A percentile compares a stretch with the other conserved stretches of the same genome.
These are phyloP conservation scores for Leucophenga varia DNA, from an alignment of 1,140 invertebrate genomes.

Conservation along the genomic window DNA sequence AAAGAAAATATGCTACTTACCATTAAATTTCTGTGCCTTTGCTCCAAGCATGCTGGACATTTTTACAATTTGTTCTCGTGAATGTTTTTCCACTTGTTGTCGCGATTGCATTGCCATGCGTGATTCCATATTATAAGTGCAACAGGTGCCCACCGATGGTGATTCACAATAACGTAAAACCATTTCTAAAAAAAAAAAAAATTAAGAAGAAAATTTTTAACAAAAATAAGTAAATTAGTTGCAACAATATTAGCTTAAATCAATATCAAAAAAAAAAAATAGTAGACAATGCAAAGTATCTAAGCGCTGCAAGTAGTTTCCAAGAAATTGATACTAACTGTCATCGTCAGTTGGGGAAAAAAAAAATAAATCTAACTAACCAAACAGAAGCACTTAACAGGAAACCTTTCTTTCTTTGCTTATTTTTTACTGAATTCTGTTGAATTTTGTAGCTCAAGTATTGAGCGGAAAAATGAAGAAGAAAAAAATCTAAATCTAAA, in stretches of 20 bases:
- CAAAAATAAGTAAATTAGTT: neutral
- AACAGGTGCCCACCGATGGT: constrained; percentile 50
- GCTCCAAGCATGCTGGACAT: constrained; percentile 56
- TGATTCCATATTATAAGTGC: constrained; percentile 52
- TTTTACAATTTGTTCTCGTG: constrained; percentile 55
- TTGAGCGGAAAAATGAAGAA: constrained; percentile 6
- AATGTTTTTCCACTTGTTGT: constrained; percentile 45
- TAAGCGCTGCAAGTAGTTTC: no score
- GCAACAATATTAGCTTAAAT: neutral
- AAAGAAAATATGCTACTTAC: no score
- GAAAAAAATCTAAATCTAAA: neutral
- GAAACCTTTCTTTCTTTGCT: constrained; percentile 2
- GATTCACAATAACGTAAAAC: constrained; percentile 51
- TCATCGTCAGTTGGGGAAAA: neutral
- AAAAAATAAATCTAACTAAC: no score
- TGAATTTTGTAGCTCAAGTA: no score
- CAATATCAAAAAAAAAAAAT: neutral
- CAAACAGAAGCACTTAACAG: constrained; percentile 12
- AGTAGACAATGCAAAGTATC: no score
- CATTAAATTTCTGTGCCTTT: constrained; percentile 59
- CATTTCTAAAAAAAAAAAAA: constrained; percentile 33
- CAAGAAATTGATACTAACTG: neutral
- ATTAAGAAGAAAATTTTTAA: no score
- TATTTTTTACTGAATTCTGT: no score
- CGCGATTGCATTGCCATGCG: constrained; percentile 50